These are phyloP conservation scores for Eriocheir sinensis DNA, from an alignment of 1,140 invertebrate genomes.

Conservation along the genomic window DNA sequence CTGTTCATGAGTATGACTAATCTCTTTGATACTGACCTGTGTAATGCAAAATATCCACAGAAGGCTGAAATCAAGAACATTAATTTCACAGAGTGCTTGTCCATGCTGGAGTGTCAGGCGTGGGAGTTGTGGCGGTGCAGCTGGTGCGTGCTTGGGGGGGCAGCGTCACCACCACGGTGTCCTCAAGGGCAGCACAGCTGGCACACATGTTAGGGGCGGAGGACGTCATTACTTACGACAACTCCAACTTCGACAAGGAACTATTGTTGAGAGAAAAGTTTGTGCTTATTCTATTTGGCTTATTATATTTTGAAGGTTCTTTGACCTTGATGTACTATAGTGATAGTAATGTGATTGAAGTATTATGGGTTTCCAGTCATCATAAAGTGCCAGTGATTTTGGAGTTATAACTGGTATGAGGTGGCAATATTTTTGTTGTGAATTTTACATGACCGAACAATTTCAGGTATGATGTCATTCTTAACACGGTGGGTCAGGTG, in stretches of 20 bases:
- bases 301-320: neutral
- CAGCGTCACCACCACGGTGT: constrained; percentile 84
- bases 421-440: too few species aligned
- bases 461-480: constrained; percentile 84
- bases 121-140: constrained; percentile 89
- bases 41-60: too few species aligned
- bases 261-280: constrained; percentile 78
- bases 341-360: too few species aligned
- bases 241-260: constrained; percentile 79
- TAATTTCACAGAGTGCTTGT: constrained; percentile 80
- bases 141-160: constrained; percentile 87
- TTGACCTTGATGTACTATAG: too few species aligned
- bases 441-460: constrained; percentile 16
- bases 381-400: too few species aligned
- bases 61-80: neutral
- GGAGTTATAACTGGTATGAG: too few species aligned
- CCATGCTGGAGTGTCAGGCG: constrained; percentile 87
- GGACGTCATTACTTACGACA: constrained; percentile 83
- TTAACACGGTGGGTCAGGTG: constrained; percentile 83
- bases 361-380: too few species aligned
- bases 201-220: constrained; percentile 84
- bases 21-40: too few species aligned
- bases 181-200: constrained; percentile 83
- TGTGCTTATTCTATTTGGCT: neutral
- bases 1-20: too few species aligned